These are phyloP conservation scores for Numida meleagris DNA, from an alignment of 2,113 vertebrate genomes.

Conservation along the genomic window DNA sequence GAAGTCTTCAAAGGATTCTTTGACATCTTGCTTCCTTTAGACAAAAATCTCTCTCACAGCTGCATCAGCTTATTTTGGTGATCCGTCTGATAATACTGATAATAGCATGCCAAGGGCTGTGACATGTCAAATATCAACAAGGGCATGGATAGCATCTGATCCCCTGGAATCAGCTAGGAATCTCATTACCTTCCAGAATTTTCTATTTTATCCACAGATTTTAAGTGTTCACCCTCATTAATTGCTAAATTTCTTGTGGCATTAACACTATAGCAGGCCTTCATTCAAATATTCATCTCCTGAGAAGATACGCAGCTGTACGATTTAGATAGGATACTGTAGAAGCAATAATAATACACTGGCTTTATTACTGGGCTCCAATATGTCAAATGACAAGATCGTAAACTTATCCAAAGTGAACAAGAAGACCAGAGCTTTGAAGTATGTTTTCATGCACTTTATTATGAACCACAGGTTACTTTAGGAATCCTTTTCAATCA, in stretches of 20 bases:
- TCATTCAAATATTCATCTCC: neutral
- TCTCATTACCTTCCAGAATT: neutral
- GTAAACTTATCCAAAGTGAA: neutral
- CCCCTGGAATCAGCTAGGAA: neutral
- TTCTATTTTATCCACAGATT: neutral
- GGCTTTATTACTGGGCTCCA: neutral
- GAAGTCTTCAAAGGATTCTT: neutral
- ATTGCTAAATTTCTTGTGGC: neutral
- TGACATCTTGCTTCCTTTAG: neutral
- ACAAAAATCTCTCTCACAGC: neutral
- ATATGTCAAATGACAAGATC: neutral
- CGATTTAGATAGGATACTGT: neutral
- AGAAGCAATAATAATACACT: neutral
- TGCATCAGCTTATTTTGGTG: neutral
- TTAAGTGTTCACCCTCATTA: neutral
- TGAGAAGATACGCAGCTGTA: neutral
- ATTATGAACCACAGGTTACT: neutral
- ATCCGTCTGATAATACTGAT: neutral
- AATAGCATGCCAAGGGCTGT: neutral
- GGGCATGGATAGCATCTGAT: neutral
- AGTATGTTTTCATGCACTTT: neutral
- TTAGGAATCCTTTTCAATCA: neutral
- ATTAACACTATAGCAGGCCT: neutral
- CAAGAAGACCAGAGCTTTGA: neutral
- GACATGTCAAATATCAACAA: rapidly evolving